Percentiles rank a stretch among this genome's conserved stretches.
Conservation (phyloP, 1,140 invertebrate genomes). For the Drosophila mauritiana region DNA sequence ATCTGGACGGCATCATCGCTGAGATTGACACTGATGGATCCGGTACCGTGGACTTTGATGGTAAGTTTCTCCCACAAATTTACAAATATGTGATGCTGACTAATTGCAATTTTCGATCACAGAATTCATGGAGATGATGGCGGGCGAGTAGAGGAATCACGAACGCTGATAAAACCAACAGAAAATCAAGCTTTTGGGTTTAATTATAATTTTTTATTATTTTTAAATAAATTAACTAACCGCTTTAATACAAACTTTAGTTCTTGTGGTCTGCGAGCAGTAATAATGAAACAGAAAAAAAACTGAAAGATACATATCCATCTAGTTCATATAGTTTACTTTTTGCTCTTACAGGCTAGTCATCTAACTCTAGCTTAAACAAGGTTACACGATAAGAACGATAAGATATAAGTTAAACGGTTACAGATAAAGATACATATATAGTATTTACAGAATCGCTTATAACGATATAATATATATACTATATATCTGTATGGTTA, state of each 20-base stretch:
- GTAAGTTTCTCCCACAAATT: constrained; percentile 80
- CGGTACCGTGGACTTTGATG: constrained; percentile 95
- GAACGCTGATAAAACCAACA: constrained; percentile 39
- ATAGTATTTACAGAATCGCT: constrained; percentile 70
- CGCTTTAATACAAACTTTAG: constrained; percentile 72
- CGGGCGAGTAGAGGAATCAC: constrained; percentile 86
- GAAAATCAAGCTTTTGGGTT: constrained; percentile 53
- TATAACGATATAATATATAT: constrained; percentile 54
- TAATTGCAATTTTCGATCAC: constrained; percentile 54
- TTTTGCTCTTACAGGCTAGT: constrained; percentile 27
- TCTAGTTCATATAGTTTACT: constrained; percentile 20
- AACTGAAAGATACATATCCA: constrained; percentile 29
- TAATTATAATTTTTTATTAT: constrained; percentile 77
- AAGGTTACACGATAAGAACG: constrained; percentile 52
- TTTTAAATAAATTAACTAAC: constrained; percentile 82
- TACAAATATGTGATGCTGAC: neutral
- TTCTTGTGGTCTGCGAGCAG: constrained; percentile 50
- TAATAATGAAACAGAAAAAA: constrained; percentile 54
- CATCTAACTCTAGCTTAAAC: constrained; percentile 46
- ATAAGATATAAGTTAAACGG: constrained; percentile 52
- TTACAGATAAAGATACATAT: constrained; percentile 47
- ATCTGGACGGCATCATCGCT: constrained; percentile 95
- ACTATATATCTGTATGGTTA: constrained; percentile 49
- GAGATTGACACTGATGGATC: constrained; percentile 98
- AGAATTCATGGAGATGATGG: constrained; percentile 96